Evolutionary conservation across 2,113 vertebrate species (phyloP), one percentile per base, ranked within the genome.

Genomic region (Willisornis vidua): DNA sequence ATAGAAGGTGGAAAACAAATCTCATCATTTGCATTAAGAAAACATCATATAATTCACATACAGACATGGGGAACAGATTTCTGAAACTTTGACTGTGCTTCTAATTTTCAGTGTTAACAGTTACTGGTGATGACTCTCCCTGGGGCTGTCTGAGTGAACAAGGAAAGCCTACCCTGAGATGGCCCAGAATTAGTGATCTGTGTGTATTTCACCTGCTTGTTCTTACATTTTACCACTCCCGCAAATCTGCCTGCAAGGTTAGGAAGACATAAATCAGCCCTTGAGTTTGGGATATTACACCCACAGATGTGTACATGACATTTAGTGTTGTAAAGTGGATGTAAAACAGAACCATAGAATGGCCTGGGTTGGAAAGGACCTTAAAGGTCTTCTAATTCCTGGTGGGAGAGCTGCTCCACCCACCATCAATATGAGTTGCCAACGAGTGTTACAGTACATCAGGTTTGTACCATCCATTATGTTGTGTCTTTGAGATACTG

Each of bases 321-420:
- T 88, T 81, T 63, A 18, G 8, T 19, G 16, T 31, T 3, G 1
- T 55, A 51, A 73, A 89, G 35, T 68, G 43, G 23, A 7, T 81
- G 39, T 20, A n/a, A 61, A 61, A 52, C 39, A 10, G 52, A 52
- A 52, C 33, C 4, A 16, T 20, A 17, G 23, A 67, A 67, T 46
- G 5, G 10, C 39, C 74, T 8, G 19, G 39, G 3, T 24, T 61
- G 28, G 8, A 75, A 61, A 33, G 23, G 23, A n/a, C 19, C 16
- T 52, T 74, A 39, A 52, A 20, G 8, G n/a, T 39, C 33, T 67
- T 8, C 33, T 14, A 19, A 14, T 68, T 48, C n/a, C 29, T 75
- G 0, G 0, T 4, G 41, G 70, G 33, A 46, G 29, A 29, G 4
- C 4, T 31, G n/a, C 20, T 70, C n/a, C 55, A 54, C 28, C 16